These are phyloP conservation scores for Pararge aegeria DNA, from an alignment of 1,140 invertebrate genomes.

Conservation along the genomic window DNA sequence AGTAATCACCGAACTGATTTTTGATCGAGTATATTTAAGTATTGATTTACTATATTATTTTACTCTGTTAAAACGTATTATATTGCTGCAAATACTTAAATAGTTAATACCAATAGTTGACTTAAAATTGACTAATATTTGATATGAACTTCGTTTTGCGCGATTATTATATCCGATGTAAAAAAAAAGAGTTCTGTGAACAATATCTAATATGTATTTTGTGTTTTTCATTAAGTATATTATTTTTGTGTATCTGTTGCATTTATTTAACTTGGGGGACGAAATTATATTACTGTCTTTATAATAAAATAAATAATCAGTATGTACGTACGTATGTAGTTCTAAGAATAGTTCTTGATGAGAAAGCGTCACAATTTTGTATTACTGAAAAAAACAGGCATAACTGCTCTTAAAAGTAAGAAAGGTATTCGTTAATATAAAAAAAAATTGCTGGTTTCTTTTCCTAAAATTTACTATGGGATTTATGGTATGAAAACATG, in stretches of 20 bases:
- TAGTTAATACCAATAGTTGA: neutral
- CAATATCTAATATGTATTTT: neutral
- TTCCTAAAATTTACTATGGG: neutral
- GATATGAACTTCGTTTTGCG: neutral
- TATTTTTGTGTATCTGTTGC: slow-evolving; percentile 56
- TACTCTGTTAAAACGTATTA: neutral
- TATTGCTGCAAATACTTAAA: neutral
- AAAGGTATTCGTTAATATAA: neutral
- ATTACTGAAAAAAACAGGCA: neutral
- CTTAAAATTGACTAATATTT: neutral
- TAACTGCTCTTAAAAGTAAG: neutral
- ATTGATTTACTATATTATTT: neutral
- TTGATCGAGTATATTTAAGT: neutral
- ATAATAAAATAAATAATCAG: slow-evolving; percentile 1
- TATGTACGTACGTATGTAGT: slow-evolving; percentile 1
- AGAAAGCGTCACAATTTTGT: slow-evolving; percentile 36
- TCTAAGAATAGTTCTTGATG: slow-evolving; percentile 24
- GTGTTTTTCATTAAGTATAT: slow-evolving; percentile 18
- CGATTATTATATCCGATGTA: neutral
- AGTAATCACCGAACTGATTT: too few relatives aligned
- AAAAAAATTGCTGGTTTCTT: neutral
- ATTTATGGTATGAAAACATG: slow-evolving; percentile 40
- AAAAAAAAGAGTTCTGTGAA: neutral
- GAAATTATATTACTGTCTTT: slow-evolving; percentile 17
- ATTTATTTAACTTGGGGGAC: slow-evolving; percentile 55